phyloP scores from a whole-genome alignment of 2,113 vertebrate genomes.

The Thinocorus orbignyianus region DNA sequence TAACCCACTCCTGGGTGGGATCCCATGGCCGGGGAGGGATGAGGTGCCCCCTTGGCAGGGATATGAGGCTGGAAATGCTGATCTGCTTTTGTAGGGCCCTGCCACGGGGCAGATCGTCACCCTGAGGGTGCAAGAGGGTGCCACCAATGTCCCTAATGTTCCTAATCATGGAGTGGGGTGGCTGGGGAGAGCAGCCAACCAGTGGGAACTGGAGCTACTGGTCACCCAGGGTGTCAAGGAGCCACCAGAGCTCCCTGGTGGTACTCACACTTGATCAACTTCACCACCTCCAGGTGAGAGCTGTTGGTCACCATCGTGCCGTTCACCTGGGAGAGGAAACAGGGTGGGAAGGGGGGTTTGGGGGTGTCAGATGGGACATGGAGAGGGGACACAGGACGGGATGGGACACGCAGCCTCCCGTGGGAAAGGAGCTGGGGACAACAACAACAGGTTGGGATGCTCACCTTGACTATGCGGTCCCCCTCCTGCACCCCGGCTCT shows the following conservation, averaged over 20 bases:
- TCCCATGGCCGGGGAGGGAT: background rate
- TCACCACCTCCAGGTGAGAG: slow-evolving; percentile 93
- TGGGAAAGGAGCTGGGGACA: fast-evolving
- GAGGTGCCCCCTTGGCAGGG: background rate
- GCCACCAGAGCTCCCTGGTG: background rate
- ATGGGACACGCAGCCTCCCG: fast-evolving
- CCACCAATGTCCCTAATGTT: background rate
- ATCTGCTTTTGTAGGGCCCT: background rate
- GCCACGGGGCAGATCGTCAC: background rate
- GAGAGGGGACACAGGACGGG: no score
- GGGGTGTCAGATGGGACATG: background rate
- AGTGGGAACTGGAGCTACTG: fast-evolving
- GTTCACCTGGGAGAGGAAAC: slow-evolving; percentile 82
- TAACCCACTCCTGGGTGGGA: background rate
- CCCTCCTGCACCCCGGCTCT: slow-evolving; percentile 95
- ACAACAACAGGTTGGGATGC: background rate
- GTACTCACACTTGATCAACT: slow-evolving; percentile 94
- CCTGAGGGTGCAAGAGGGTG: background rate
- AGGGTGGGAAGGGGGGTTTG: no score
- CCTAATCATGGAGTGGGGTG: fast-evolving
- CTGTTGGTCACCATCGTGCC: slow-evolving; percentile 90
- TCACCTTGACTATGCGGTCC: slow-evolving; percentile 93
- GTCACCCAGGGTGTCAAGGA: background rate
- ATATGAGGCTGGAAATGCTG: background rate
- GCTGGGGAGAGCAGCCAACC: background rate